A percentile compares a stretch with the other conserved stretches of the same genome.
Evolutionary conservation across 2,888 invertebrate genomes (phyloP).

Genomic region (Orthosia gracilis): DNA sequence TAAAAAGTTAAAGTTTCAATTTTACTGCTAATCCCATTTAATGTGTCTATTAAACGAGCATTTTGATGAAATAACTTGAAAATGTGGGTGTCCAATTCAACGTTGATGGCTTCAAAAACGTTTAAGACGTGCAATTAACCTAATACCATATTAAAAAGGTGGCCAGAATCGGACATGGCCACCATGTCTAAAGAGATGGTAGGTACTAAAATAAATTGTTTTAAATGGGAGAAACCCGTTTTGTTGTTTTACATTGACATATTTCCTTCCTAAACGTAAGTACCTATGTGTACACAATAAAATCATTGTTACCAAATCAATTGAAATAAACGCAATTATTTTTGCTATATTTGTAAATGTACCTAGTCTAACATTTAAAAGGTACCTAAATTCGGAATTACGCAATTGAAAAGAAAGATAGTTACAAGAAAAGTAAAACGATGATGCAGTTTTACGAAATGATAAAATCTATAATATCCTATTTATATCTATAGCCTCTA

Average conservation of each 20-base stretch:
- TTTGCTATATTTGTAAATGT: too few species aligned
- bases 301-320: not conserved
- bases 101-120: conserved; percentile 40
- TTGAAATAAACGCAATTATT: not conserved
- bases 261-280: not conserved
- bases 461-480: too few species aligned
- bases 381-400: not conserved
- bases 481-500: not conserved
- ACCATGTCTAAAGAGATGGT: conserved; percentile 12
- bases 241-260: not conserved
- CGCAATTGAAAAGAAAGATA: not conserved
- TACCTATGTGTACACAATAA: too few species aligned
- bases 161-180: not conserved
- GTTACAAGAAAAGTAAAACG: not conserved
- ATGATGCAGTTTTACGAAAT: not conserved
- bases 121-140: conserved; percentile 48
- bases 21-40: conserved; percentile 24
- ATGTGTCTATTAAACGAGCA: conserved; percentile 40
- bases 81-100: conserved; percentile 55
- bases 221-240: not conserved
- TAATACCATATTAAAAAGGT: conserved; percentile 35
- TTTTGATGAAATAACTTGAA: conserved; percentile 29
- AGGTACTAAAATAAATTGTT: not conserved
- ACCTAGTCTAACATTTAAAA: not conserved
- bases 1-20: conserved; percentile 28